These are phyloP conservation scores for Crossaster papposus DNA, from an alignment of 53 echinoderm and acorn worm species.

Conservation along the genomic window DNA sequence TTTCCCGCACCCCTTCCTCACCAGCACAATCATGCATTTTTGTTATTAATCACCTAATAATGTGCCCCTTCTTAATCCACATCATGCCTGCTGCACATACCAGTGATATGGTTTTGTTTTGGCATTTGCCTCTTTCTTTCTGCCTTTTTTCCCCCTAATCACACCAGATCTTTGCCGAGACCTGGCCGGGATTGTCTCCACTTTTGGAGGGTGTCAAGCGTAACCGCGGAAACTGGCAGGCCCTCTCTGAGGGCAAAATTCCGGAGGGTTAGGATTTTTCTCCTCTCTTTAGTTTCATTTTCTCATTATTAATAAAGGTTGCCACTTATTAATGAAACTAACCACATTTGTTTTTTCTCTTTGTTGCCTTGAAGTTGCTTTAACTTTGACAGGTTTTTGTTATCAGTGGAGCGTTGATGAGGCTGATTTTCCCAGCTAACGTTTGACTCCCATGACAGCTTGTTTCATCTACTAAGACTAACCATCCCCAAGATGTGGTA, in stretches of 20 bases:
- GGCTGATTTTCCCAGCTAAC: constrained; percentile 36
- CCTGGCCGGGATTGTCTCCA: constrained; percentile 87
- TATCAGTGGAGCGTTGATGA: constrained; percentile 21
- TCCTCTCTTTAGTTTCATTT: constrained; percentile 23
- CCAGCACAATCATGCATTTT: not conserved
- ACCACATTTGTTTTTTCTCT: constrained; percentile 38
- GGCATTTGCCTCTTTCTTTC: constrained; percentile 54
- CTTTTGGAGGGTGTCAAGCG: constrained; percentile 81
- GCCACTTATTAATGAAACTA: constrained; percentile 37
- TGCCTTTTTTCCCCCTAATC: constrained; percentile 33
- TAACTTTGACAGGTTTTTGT: constrained; percentile 50
- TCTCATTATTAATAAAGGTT: constrained; percentile 44
- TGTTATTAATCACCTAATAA: not conserved
- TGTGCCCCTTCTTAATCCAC: constrained; percentile 1
- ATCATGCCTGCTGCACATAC: constrained; percentile 53
- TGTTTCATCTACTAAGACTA: constrained; percentile 42
- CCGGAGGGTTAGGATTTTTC: constrained; percentile 84
- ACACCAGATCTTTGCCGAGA: constrained; percentile 84
- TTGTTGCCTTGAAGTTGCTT: constrained; percentile 41
- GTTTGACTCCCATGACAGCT: constrained; percentile 25
- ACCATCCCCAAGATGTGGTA: not conserved
- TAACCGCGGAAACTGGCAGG: constrained; percentile 98
- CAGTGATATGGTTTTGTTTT: constrained; percentile 45
- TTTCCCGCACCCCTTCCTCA: not conserved
- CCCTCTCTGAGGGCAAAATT: constrained; percentile 84